These are phyloP conservation scores for Aegithalos caudatus DNA, from an alignment of 2,113 vertebrate species.

Conservation along the genomic window DNA sequence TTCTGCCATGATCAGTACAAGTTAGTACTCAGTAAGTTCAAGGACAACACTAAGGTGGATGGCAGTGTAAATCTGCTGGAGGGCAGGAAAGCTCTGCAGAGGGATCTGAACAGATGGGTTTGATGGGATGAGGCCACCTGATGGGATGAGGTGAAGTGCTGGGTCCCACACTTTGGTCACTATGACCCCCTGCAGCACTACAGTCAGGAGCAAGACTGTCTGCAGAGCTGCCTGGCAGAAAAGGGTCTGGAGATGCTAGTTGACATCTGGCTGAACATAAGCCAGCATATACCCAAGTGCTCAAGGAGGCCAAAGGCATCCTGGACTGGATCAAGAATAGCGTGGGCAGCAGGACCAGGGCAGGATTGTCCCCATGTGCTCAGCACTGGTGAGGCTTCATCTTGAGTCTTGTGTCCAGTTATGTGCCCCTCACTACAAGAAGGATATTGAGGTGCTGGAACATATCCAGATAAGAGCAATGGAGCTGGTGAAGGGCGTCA, in stretches of 20 bases:
- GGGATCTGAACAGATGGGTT: not conserved
- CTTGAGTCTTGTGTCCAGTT: not conserved
- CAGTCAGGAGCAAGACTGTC: not conserved
- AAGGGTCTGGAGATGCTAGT: not conserved
- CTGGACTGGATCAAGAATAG: not conserved
- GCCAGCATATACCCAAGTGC: no score
- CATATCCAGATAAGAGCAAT: not conserved
- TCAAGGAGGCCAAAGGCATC: not conserved
- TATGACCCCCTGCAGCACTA: rapidly evolving
- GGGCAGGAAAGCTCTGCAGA: not conserved
- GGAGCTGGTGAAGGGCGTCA: not conserved
- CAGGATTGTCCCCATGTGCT: not conserved
- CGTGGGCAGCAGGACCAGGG: not conserved
- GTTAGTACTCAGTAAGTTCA: not conserved
- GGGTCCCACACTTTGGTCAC: not conserved
- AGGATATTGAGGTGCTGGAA: not conserved
- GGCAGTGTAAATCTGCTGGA: not conserved
- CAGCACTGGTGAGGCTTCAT: rapidly evolving
- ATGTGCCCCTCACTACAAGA: not conserved
- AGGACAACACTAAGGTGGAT: not conserved
- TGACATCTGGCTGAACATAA: no score
- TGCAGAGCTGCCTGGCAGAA: not conserved
- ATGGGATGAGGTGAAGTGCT: no score
- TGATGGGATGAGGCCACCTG: no score
- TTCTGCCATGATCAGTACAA: not conserved